Evolutionary conservation across 2,888 invertebrate species (phyloP), one percentile per base, ranked within the genome.

Genomic region (Azorinus chamasolen): DNA sequence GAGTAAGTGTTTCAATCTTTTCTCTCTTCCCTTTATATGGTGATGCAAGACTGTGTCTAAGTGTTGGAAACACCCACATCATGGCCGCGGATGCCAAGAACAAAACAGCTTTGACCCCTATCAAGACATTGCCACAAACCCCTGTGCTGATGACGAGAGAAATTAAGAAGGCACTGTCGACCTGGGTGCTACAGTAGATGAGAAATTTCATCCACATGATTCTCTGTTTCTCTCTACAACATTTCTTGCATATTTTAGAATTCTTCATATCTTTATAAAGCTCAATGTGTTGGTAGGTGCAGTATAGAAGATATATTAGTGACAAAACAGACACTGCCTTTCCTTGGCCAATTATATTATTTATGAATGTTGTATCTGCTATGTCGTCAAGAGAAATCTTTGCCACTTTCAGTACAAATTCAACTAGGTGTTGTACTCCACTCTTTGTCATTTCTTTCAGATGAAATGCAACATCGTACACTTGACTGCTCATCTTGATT

Each of bases 1-100:
- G 48, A 20, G 32, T 39, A 46, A 74, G 25, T 8, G 22, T 54
- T 18, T 20, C 41, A 14, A 75, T 57, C 54, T 25, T 46, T 2
- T 51, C 20, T 18, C 54, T 41, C 18, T 32, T 50, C 12, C 74
- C 74, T 57, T 53, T 25, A 43, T 68, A 74, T 41, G 74, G 68
- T 3, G 72, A 72, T 12, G 39, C 43, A n/a, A 72, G 45, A 18
- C 20, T 12, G 16, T 57, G 45, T 43, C 51, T 18, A 14, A 74
- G 8, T 24, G 25, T 62, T 20, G 62, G 62, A 24, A 57, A 39
- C 32, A 20, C 18, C 25, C 48, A 55, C 24, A 58, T 68, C n/a
- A 50, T 51, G 1, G 16, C 62, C 10, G 68, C 18, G 3, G 59
- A n/a, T 16, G 68, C 8, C 24, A 68, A 2, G 32, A 48, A 45